A percentile compares a stretch with the other conserved stretches of the same genome.
These are phyloP conservation scores for Sarotherodon lohbergeri DNA, from an alignment of 2,113 vertebrate species.

Conservation along the genomic window DNA sequence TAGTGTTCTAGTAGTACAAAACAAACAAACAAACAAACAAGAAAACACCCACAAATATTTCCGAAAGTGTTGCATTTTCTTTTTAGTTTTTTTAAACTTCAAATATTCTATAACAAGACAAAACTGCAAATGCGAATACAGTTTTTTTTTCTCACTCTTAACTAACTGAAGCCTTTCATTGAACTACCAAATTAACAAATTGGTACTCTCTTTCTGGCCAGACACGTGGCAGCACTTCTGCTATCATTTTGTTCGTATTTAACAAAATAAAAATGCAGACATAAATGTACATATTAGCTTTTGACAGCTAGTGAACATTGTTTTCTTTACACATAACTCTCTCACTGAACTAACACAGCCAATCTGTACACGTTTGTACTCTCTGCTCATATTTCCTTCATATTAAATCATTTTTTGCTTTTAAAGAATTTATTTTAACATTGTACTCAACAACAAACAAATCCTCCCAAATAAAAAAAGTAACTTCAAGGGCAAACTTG, in stretches of 20 bases:
- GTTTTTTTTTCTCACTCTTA: neutral
- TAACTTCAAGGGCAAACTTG: neutral
- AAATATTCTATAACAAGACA: too few species aligned
- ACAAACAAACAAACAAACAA: neutral
- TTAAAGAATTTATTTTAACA: neutral
- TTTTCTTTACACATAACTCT: neutral
- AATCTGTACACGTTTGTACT: neutral
- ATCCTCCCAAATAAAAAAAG: neutral
- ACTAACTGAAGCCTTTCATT: neutral
- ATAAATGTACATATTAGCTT: neutral
- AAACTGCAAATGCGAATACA: neutral
- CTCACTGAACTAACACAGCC: neutral
- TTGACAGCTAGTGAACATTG: neutral
- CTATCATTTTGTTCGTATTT: neutral
- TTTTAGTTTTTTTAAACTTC: neutral
- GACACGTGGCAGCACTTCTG: neutral
- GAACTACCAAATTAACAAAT: neutral
- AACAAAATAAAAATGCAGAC: neutral
- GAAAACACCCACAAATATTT: neutral
- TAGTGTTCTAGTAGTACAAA: neutral
- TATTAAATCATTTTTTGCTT: neutral
- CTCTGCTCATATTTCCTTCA: neutral
- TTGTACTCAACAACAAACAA: neutral
- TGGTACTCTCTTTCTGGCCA: neutral
- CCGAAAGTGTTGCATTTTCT: neutral